phyloP scores from a whole-genome alignment of 1,140 invertebrate species.

The Hermetia illucens region DNA sequence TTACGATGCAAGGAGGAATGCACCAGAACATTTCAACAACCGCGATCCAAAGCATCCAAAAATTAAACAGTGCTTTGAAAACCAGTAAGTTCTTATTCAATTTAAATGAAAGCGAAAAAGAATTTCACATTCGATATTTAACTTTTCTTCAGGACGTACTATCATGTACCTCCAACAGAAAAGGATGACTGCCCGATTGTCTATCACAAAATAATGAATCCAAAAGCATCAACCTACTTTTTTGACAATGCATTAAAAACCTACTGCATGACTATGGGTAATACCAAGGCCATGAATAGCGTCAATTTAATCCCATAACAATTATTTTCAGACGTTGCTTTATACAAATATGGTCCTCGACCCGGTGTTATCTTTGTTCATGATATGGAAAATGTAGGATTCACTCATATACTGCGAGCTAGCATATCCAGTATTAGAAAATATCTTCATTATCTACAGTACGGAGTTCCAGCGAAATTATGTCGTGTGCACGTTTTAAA shows the following conservation, averaged over 20 bases:
- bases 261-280: slow-evolving; percentile 8
- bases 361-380: slow-evolving; percentile 45
- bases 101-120: not conserved
- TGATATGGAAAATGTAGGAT: slow-evolving; percentile 42
- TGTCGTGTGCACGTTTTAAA: slow-evolving; percentile 45
- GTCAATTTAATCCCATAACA: not conserved
- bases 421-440: slow-evolving; percentile 30
- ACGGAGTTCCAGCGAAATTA: slow-evolving; percentile 19
- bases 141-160: slow-evolving; percentile 4
- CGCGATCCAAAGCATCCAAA: slow-evolving; percentile 23
- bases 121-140: not conserved
- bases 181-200: slow-evolving; percentile 1
- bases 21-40: slow-evolving; percentile 42
- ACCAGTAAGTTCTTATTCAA: slow-evolving; percentile 2
- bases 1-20: slow-evolving; percentile 36
- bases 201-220: slow-evolving; percentile 3
- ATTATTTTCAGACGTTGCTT: slow-evolving; percentile 30
- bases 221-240: slow-evolving; percentile 4
- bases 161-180: slow-evolving; percentile 4
- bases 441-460: slow-evolving; percentile 37
- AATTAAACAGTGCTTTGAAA: slow-evolving; percentile 15
- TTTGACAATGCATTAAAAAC: slow-evolving; percentile 7
- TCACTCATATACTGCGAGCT: slow-evolving; percentile 41
- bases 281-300: not conserved
- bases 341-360: slow-evolving; percentile 35